Evolutionary conservation across 1,140 invertebrate species (phyloP), one percentile per base, ranked within the genome.

Genomic region (Drosophila virilis): DNA sequence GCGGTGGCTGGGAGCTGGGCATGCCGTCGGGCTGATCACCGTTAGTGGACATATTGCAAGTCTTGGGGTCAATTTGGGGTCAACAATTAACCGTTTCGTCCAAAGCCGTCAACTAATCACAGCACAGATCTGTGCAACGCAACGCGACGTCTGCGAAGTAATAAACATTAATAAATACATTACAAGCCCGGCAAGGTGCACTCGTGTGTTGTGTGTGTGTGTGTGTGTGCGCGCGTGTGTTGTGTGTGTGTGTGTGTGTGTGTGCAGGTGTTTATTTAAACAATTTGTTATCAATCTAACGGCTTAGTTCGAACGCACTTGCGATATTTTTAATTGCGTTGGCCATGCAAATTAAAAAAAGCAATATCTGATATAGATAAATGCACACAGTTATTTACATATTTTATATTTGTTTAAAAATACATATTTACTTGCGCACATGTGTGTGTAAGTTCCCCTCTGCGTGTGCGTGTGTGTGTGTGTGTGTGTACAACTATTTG

Each of bases 231-330:
- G 54, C 1, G 10, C 38, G n/a, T 45, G 37, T 43, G n/a, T 4
- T 40, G 54, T 1, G 10, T 46, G n/a, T 45, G 37, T 43, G n/a
- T 4, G 10, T 10, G 13, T 9, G n/a, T 42, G 45, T 15, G 10
- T 22, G 22, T 22, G 13, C 61, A 52, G n/a, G 13, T 71, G 57
- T 45, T 81, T 82, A 60, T 45, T 81, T 82, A 60, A 61, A 32
- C 65, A 78, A 71, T 43, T 78, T 37, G 80, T 76, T 84, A 83
- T 79, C 80, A 62, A 22, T 6, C 35, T 33, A 65, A 58, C 60
- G 51, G 40, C 40, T 28, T 28, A 28, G 22, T 28, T 28, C 22
- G 22, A 28, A 28, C 22, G 22, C 9, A 46, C 13, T 32, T 22
- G 17, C 17, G 7, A 12, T 45, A n/a, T 45, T 45, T 15, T 45